Evolutionary conservation across 2,113 vertebrate species (phyloP), one percentile per base, ranked within the genome.

Genomic region (Oceanites oceanicus): DNA sequence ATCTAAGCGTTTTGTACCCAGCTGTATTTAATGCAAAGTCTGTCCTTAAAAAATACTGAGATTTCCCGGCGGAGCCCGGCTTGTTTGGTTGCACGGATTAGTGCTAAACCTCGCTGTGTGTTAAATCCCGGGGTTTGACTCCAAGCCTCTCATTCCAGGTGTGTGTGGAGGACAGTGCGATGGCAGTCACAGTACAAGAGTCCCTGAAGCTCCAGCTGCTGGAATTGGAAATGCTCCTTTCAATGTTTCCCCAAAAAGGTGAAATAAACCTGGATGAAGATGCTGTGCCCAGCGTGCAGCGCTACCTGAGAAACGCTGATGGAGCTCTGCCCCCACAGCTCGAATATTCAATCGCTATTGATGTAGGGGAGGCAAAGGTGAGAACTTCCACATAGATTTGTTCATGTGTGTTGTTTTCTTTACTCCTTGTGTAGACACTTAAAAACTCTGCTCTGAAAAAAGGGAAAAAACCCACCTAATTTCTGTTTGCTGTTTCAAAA

Each of bases 211-310:
- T 98, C 56, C 98, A 98, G 96, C 97, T 98, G 68, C 79, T 97
- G 53, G 98, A 98, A 66, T 76, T 98, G 90, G 98, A 98, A 96
- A 98, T 98, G 98, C 96, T 98, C 21, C 96, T 98, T 44, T 98
- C 98, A 3, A 98, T 98, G 98, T 98, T 98, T 88, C 98, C 98
- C 72, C 96, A 97, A 62, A 97, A 98, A 95, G 98, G 97, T 25
- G 98, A 98, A 87, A 30, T 98, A 36, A 95, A 52, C 8, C 71
- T 98, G 65, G 97, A 97, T 50, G 92, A 96, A 25, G 98, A 96
- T 26, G 93, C 93, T 40, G 82, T 98, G n/a, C 87, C 89, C 8
- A 32, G 90, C 25, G 26, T 98, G 93, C 96, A 91, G 90, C 89
- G 50, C 26, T 98, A 98, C 75, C 74, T 98, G 90, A 88, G 96